These are phyloP conservation scores for Rhynchophorus ferrugineus DNA, from an alignment of 1,140 invertebrate species.

Conservation along the genomic window DNA sequence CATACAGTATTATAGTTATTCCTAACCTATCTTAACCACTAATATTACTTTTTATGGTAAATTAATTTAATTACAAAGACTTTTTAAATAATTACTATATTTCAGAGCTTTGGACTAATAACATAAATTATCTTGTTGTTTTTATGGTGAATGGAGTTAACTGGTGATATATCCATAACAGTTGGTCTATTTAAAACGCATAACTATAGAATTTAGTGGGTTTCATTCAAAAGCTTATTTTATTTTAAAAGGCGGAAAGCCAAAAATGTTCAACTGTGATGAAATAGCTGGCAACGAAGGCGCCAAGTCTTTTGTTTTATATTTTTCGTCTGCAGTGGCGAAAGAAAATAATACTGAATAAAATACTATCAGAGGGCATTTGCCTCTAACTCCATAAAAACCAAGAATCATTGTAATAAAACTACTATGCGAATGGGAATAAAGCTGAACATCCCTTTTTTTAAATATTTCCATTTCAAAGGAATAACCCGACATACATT, in stretches of 20 bases:
- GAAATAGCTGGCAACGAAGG: slow-evolving; percentile 1
- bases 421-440: slow-evolving; percentile 17
- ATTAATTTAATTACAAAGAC: too few species aligned
- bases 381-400: slow-evolving; percentile 17
- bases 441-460: slow-evolving; percentile 15
- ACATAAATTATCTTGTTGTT: background rate
- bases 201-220: background rate
- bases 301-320: slow-evolving; percentile 13
- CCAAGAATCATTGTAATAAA: slow-evolving; percentile 20
- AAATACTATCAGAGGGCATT: slow-evolving; percentile 17
- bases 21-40: too few species aligned
- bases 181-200: background rate
- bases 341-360: slow-evolving; percentile 17
- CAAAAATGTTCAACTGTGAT: background rate
- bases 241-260: background rate
- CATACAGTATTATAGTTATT: too few species aligned
- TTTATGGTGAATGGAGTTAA: background rate
- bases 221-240: background rate
- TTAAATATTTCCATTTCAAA: slow-evolving; percentile 20
- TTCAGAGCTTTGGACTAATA: too few species aligned
- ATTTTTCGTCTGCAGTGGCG: slow-evolving; percentile 13
- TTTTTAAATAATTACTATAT: too few species aligned
- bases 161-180: background rate
- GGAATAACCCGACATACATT: slow-evolving; percentile 13
- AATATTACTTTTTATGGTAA: too few species aligned